Base-by-base conservation (phyloP, 2,888 invertebrate genomes). In the Chalcosyrphus nemorum region DNA sequence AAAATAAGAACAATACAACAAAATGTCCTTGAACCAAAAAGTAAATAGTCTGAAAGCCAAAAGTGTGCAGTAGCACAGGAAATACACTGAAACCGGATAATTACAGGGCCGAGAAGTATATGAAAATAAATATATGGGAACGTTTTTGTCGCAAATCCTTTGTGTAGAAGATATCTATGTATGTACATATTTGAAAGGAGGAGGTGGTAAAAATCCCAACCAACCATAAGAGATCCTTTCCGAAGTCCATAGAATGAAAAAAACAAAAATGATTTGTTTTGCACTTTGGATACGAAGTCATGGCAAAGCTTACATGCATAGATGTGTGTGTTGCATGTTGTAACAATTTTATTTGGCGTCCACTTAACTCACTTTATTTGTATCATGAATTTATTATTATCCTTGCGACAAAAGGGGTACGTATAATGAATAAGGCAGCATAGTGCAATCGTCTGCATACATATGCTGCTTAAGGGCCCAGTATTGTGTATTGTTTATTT, bases 1-100 rank as follows among this genome's bases (percentile, higher is more conserved):
- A 7, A 54, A n/a, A n/a, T n/a, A n/a, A 66, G 17, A 76, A 50
- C 13, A 77, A 54, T 27, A 61, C 41, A 68, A 61, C 32, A 54
- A 54, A 68, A 70, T 77, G 70, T 21, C 76, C 76, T 77, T 77
- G 76, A 77, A 61, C 70, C 61, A 61, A 61, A 70, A 77, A 70
- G 68, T 54, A 77, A 77, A 70, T 45, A 61, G 76, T 70, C 76
- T 61, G 54, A 24, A 61, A 59, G 43, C 52, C 52, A 54, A 54
- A 56, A 63, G 50, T 7, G n/a, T 59, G 50, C 65, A 75, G 21
- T 27, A 19, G 54, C 27, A 15, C 41, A 68, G 66, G 59, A 68
- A 59, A 41, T 52, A 32, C 11, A 61, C 15, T 61, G 24, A 68
- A 66, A 43, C 76, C 41, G 66, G 57, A 59, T 57, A 52, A 66